These are phyloP conservation scores for Chelonia mydas DNA, from an alignment of 2,797 vertebrate species.

Conservation along the genomic window DNA sequence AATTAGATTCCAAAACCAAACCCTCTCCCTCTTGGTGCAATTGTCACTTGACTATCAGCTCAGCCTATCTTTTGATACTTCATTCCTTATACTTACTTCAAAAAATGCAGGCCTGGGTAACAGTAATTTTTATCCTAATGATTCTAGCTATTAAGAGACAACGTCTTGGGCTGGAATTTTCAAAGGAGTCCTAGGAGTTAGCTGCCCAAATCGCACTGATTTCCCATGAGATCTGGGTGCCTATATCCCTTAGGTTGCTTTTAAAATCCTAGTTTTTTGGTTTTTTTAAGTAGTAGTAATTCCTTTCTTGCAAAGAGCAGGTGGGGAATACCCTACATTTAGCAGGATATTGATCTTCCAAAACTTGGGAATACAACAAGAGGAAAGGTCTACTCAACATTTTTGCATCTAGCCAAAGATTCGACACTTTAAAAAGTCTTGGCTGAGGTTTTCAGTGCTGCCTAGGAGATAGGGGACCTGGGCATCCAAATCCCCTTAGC, in stretches of 20 bases:
- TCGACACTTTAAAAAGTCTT: slow-evolving; percentile 28
- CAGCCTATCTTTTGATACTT: not conserved
- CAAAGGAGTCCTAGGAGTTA: not conserved
- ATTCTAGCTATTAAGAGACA: not conserved
- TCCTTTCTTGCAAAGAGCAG: not conserved
- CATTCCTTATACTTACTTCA: not conserved
- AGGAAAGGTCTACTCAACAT: not conserved
- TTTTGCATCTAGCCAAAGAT: slow-evolving; percentile 42
- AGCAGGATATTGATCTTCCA: not conserved
- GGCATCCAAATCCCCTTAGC: not conserved
- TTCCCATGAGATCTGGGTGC: not conserved
- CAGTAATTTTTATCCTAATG: not conserved
- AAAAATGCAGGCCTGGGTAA: not conserved
- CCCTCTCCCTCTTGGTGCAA: not conserved
- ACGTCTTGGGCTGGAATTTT: not conserved
- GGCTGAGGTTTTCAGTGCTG: slow-evolving; percentile 32
- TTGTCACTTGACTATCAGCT: not conserved
- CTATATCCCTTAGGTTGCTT: not conserved
- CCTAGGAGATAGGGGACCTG: slow-evolving; percentile 2
- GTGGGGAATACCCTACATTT: not conserved
- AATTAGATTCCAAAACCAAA: not conserved
- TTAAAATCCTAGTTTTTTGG: not conserved
- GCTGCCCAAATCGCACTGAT: not conserved
- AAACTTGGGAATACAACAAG: not conserved
- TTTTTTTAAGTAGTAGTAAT: not conserved